These are phyloP conservation scores for Heloderma charlesbogerti DNA, from an alignment of 2,113 vertebrate genomes.

Conservation along the genomic window DNA sequence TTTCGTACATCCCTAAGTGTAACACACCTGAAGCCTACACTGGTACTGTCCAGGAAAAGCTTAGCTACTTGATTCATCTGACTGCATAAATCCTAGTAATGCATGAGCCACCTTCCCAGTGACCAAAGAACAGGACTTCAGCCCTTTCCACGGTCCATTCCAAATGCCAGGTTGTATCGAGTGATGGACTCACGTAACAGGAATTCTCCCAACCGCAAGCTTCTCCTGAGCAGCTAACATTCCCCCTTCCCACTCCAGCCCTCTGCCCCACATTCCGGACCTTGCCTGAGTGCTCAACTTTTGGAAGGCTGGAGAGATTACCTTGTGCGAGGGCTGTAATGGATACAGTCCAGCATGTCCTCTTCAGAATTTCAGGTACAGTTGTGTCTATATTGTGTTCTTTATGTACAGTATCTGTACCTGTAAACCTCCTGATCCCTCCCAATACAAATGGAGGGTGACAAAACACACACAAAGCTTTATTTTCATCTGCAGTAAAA, in stretches of 20 bases:
- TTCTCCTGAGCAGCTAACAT: not conserved
- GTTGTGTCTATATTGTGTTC: not conserved
- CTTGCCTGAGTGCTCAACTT: too few relatives aligned
- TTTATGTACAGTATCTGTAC: not conserved
- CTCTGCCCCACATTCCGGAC: too few relatives aligned
- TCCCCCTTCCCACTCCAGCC: not conserved
- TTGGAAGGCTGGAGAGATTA: not conserved
- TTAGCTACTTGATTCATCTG: not conserved
- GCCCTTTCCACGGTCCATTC: not conserved
- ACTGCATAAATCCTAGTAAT: not conserved
- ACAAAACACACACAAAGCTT: slow-evolving; percentile 55
- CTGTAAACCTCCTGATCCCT: not conserved
- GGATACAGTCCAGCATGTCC: not conserved
- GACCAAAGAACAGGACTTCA: not conserved
- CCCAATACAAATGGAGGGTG: not conserved
- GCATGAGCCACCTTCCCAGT: not conserved
- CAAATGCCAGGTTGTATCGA: not conserved
- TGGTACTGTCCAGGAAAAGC: not conserved
- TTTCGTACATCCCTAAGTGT: too few relatives aligned
- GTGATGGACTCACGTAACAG: too few relatives aligned
- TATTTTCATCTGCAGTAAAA: slow-evolving; percentile 73
- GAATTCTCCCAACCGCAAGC: not conserved
- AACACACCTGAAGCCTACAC: not conserved
- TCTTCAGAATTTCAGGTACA: not conserved
- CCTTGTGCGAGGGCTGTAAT: not conserved